phyloP scores from a whole-genome alignment of 2,797 vertebrate genomes.

The Urocyon cinereoargenteus region DNA sequence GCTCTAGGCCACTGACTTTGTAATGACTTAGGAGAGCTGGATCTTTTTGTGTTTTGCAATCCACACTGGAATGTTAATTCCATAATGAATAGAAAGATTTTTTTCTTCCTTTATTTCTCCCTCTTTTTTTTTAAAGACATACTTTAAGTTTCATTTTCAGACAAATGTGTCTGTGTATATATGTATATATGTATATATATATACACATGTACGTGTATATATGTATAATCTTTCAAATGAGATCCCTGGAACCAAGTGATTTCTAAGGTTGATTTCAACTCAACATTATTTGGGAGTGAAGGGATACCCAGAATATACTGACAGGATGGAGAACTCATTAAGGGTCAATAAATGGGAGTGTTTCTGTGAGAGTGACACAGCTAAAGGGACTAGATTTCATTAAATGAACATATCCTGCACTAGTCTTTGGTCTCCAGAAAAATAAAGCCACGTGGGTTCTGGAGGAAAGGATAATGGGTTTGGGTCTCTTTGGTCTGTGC shows the following conservation, averaged over 20 bases:
- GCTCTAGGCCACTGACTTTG: background rate
- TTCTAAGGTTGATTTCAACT: background rate
- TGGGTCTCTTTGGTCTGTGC: background rate
- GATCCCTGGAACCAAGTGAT: background rate
- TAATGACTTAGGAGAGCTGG: constrained; percentile 35
- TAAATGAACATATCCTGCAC: background rate
- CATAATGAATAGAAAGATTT: constrained; percentile 36
- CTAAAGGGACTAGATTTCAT: background rate
- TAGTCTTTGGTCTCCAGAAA: background rate
- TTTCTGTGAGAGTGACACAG: background rate
- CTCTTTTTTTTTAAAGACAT: background rate
- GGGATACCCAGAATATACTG: background rate
- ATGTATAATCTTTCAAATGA: background rate
- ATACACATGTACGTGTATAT: too few relatives aligned
- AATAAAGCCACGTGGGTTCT: background rate
- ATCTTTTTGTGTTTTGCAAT: background rate
- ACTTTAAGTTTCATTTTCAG: constrained; percentile 27
- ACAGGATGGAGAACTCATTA: background rate
- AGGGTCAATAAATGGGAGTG: background rate
- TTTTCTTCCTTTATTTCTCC: background rate
- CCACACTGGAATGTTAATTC: constrained; percentile 60
- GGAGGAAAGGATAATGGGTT: background rate
- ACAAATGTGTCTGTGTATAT: too few relatives aligned
- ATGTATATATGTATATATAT: too few relatives aligned
- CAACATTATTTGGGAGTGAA: background rate